Evolutionary conservation across 2,888 invertebrate species (phyloP).

Genomic region (Lasioglossum figueresi): DNA sequence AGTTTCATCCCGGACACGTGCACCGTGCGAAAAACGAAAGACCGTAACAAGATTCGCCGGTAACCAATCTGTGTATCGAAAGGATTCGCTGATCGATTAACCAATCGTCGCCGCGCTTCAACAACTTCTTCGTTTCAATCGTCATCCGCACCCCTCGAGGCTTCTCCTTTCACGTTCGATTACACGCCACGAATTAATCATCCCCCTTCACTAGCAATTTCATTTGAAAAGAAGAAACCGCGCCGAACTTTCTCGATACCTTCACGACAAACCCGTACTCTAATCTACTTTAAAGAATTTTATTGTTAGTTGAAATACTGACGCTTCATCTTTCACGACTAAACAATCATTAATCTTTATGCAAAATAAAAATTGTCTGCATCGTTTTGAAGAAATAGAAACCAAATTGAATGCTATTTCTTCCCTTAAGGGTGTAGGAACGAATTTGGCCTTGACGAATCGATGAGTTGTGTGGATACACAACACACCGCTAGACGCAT

Average conservation of each 20-base stretch:
- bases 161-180: slow-evolving; percentile 10
- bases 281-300: background rate
- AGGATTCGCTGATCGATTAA: slow-evolving; percentile 44
- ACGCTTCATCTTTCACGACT: too few species aligned
- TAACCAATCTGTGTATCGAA: slow-evolving; percentile 37
- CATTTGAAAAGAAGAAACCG: background rate
- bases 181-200: background rate
- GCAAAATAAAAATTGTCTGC: too few species aligned
- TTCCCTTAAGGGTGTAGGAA: too few species aligned
- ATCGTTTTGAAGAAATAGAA: too few species aligned
- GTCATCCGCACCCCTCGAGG: background rate
- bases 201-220: background rate
- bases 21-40: slow-evolving; percentile 50
- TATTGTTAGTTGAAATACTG: too few species aligned
- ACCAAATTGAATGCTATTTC: too few species aligned
- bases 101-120: background rate
- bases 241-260: background rate
- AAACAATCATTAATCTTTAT: too few species aligned
- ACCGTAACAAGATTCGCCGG: slow-evolving; percentile 41
- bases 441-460: too few species aligned
- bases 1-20: slow-evolving; percentile 55
- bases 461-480: too few species aligned
- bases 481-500: too few species aligned
- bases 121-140: background rate
- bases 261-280: background rate